Evolutionary conservation across 2,888 invertebrate species (phyloP), one percentile per base, ranked within the genome.

Genomic region (Eupeodes latifasciatus): DNA sequence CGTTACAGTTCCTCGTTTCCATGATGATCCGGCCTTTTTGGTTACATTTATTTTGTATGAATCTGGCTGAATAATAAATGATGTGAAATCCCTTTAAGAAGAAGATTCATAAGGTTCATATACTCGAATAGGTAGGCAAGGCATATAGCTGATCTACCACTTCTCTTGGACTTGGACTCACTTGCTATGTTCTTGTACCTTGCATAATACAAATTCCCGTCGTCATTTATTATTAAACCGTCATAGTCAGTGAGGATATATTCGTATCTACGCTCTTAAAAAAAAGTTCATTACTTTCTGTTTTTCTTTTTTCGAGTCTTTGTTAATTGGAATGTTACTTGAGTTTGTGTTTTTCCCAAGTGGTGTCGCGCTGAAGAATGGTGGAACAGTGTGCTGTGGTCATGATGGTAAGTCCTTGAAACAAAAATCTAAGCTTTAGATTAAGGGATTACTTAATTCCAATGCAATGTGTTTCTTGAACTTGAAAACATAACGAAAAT

Each of bases 21-120:
- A 61, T 66, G 85, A 81, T 81, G 77, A 75, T 62, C 81, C 66
- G 72, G 53, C 67, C 72, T 67, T 74, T 36, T 81, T 67, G 72
- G 81, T 74, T 62, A 81, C 81, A 85, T 77, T 81, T 49, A 77
- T 78, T 85, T 85, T 78, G 49, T 19, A 76, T 71, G 69, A 71
- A 76, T 75, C 71, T 66, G 62, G 64, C 69, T 84, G 62, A 80
- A 84, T 83, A 79, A 84, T 84, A 76, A 76, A 69, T 76, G 57
- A 71, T 62, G 44, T 59, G 47, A 72, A 72, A 47, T 72, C 59
- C 59, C 59, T 49, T 10, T 47, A 47, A 47, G 2, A 59, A 47
- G 27, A 5, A 14, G 40, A 16, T 51, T 19, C 12, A 16, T 44
- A 9, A 64, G 64, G 53, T 10, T 5, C 34, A 27, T 27, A 47